Percentiles rank a stretch among this genome's conserved stretches.
phyloP scores from a whole-genome alignment of 2,113 vertebrate genomes.

The Eudyptes chrysolophus region DNA sequence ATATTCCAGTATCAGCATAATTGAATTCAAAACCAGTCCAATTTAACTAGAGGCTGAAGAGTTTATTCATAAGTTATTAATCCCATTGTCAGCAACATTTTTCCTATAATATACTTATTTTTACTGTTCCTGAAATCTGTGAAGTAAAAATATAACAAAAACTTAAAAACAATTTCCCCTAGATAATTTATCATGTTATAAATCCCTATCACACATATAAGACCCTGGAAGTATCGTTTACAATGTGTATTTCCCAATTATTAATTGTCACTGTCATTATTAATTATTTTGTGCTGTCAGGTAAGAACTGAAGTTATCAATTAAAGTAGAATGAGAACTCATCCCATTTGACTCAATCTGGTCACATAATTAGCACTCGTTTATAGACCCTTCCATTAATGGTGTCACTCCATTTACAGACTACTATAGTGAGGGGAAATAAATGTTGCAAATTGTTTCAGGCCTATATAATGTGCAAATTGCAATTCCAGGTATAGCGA shows the following conservation, averaged over 20 bases:
- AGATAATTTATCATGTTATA: background rate
- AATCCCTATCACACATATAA: background rate
- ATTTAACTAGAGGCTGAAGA: background rate
- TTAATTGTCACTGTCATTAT: background rate
- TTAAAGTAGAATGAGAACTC: background rate
- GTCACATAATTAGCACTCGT: background rate
- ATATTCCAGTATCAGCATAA: background rate
- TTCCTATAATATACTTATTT: background rate
- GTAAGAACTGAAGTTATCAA: background rate
- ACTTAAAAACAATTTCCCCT: background rate
- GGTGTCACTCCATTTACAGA: background rate
- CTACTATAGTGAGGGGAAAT: background rate
- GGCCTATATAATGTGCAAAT: background rate
- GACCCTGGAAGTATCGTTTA: background rate
- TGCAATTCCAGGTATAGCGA: background rate
- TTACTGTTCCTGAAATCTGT: background rate
- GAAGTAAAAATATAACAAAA: background rate
- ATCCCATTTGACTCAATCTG: background rate
- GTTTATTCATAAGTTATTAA: background rate
- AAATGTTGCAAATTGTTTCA: background rate
- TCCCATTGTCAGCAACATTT: background rate
- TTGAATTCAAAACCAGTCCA: background rate
- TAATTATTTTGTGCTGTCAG: background rate
- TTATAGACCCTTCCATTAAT: slow-evolving; percentile 4
- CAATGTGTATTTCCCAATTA: background rate